Base-by-base conservation (phyloP, 2,113 vertebrate genomes). In the Typhlomys cinereus region DNA sequence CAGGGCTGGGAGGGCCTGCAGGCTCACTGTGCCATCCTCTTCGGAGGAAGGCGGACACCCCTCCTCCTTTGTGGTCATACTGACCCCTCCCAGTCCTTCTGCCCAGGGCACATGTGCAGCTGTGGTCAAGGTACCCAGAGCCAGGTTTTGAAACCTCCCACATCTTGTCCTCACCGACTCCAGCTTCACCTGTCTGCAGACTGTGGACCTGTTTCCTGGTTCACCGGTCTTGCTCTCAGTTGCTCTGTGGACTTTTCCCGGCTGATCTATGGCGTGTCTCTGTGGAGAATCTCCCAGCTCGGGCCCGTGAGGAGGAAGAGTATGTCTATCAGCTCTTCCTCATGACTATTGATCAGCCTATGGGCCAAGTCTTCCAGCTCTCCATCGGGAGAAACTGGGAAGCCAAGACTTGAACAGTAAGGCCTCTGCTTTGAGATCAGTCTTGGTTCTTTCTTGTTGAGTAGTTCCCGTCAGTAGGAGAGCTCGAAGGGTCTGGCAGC, bases 1-100 rank as follows among this genome's bases (percentile, higher is more conserved):
- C 14, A 0, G 52, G 64, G 31, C 9, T 34, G 10, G 11, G 14
- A 66, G 41, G 9, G 29, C 15, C 44, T 1, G 13, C 0, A 83
- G 15, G n/a, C n/a, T 34, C 25, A 17, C 5, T 7, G 18, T 41
- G 2, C 25, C 29, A 25, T 41, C 57, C 27, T 36, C 41, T 1
- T n/a, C 4, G 36, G 44, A 61, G 62, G 62, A 34, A 67, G 12
- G 8, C 62, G n/a, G 34, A 31, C 34, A n/a, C 61, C 3, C n/a
- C 3, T 23, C 34, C 21, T 50, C 46, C 9, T n/a, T n/a, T 25
- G 46, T 50, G 46, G 34, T 36, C 10, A 34, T 46, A 59, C 78
- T 59, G 57, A 27, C 39, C 54, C 31, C 78, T 27, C 54, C 54
- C 54, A 57, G 4, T 14, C 54, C 54, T n/a, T 39, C 34, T 67